Evolutionary conservation across 2,113 vertebrate species (phyloP).

Genomic region (Hippocampus barbouri): DNA sequence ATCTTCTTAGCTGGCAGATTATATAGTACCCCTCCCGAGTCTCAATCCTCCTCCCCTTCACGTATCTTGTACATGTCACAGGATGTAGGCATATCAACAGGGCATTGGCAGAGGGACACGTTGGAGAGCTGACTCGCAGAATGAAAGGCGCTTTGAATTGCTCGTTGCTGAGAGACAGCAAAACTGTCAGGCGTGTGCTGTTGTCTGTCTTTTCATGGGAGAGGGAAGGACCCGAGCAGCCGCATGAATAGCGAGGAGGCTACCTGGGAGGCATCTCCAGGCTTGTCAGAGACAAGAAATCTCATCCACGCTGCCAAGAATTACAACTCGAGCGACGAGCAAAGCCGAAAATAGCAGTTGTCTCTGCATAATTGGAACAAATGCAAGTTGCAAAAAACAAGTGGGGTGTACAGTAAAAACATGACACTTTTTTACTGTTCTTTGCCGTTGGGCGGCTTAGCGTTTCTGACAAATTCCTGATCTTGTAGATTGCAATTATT

Average conservation of each 20-base stretch:
- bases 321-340: slow-evolving; percentile 37
- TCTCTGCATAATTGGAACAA: slow-evolving; percentile 64
- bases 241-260: slow-evolving; percentile 41
- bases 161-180: slow-evolving; percentile 56
- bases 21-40: slow-evolving; percentile 12
- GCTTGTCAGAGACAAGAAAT: slow-evolving; percentile 57
- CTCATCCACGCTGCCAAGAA: slow-evolving; percentile 52
- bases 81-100: slow-evolving; percentile 1
- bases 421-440: slow-evolving; percentile 48
- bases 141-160: slow-evolving; percentile 53
- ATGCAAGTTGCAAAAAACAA: slow-evolving; percentile 54
- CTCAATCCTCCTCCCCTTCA: slow-evolving; percentile 8
- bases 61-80: slow-evolving; percentile 24
- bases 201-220: slow-evolving; percentile 55
- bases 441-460: slow-evolving; percentile 47
- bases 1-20: slow-evolving; percentile 52
- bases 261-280: slow-evolving; percentile 58
- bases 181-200: slow-evolving; percentile 50
- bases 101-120: slow-evolving; percentile 27
- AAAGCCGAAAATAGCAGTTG: slow-evolving; percentile 57
- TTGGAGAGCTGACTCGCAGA: slow-evolving; percentile 53
- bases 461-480: slow-evolving; percentile 57
- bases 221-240: slow-evolving; percentile 49
- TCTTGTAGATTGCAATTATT: slow-evolving; percentile 58
- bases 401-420: slow-evolving; percentile 6